These are phyloP conservation scores for Drosophila austrosaltans DNA, from an alignment of 2,888 invertebrate genomes.

Conservation along the genomic window DNA sequence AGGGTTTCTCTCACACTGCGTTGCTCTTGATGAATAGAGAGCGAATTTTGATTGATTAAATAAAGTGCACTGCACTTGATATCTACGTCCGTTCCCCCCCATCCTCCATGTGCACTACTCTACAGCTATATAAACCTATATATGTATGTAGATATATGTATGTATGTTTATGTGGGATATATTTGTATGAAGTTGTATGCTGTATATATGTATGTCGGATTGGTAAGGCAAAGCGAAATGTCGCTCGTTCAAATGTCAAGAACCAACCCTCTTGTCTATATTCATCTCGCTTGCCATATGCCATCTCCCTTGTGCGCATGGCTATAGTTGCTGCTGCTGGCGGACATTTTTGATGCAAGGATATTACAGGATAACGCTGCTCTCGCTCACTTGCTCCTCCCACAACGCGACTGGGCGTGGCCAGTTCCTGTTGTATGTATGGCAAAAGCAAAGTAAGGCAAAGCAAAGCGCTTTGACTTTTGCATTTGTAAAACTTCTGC, in stretches of 20 bases:
- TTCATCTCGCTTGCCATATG: slow-evolving; percentile 44
- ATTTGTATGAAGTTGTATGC: not conserved
- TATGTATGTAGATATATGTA: not conserved
- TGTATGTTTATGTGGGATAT: slow-evolving; percentile 28
- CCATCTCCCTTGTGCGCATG: slow-evolving; percentile 40
- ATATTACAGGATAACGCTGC: slow-evolving; percentile 70
- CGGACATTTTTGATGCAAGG: slow-evolving; percentile 67
- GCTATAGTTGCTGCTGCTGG: slow-evolving; percentile 33
- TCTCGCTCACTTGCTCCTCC: slow-evolving; percentile 65
- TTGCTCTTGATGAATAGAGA: slow-evolving; percentile 38
- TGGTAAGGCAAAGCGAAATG: slow-evolving; percentile 67
- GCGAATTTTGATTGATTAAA: slow-evolving; percentile 76
- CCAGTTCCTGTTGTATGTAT: slow-evolving; percentile 26
- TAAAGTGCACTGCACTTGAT: slow-evolving; percentile 73
- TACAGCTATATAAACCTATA: slow-evolving; percentile 38
- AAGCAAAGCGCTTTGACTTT: slow-evolving; percentile 78
- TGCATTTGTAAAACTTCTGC: slow-evolving; percentile 73
- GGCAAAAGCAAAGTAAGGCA: not conserved
- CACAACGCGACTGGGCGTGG: slow-evolving; percentile 64
- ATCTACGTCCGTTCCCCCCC: slow-evolving; percentile 13
- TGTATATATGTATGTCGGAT: slow-evolving; percentile 30
- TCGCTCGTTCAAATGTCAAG: slow-evolving; percentile 82
- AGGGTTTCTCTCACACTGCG: not conserved
- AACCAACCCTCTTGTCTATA: slow-evolving; percentile 74
- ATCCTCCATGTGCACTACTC: not conserved